Conservation (phyloP, 2,113 vertebrate genomes). For the Hydrochoerus hydrochaeris region DNA sequence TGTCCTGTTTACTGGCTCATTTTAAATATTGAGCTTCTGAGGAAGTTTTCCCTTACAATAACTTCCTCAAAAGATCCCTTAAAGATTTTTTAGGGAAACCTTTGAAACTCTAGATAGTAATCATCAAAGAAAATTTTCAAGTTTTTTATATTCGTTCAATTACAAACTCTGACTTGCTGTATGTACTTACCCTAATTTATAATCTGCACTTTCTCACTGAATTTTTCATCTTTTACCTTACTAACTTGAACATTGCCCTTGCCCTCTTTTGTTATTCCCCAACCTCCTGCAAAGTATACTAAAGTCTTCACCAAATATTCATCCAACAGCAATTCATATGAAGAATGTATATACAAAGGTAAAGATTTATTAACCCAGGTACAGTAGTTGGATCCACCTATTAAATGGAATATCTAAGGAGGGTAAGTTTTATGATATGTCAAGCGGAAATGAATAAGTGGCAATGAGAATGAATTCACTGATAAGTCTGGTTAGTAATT, state of each 20-base stretch:
- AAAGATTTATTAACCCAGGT: neutral
- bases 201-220: neutral
- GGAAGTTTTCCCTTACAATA: neutral
- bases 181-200: neutral
- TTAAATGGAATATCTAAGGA: neutral
- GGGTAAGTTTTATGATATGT: neutral
- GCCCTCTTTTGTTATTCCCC: neutral
- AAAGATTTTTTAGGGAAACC: neutral
- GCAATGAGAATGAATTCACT: neutral
- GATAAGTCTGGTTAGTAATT: neutral
- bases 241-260: neutral
- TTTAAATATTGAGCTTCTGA: neutral
- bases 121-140: neutral
- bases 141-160: neutral
- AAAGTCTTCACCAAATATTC: neutral
- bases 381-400: neutral
- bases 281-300: neutral
- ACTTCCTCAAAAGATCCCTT: neutral
- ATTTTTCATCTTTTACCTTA: neutral
- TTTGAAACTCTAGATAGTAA: neutral
- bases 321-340: neutral
- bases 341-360: neutral
- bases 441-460: neutral
- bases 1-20: neutral
- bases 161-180: neutral